phyloP scores from a whole-genome alignment of 64 coral and sea anemone genomes.

The Montipora foliosa region DNA sequence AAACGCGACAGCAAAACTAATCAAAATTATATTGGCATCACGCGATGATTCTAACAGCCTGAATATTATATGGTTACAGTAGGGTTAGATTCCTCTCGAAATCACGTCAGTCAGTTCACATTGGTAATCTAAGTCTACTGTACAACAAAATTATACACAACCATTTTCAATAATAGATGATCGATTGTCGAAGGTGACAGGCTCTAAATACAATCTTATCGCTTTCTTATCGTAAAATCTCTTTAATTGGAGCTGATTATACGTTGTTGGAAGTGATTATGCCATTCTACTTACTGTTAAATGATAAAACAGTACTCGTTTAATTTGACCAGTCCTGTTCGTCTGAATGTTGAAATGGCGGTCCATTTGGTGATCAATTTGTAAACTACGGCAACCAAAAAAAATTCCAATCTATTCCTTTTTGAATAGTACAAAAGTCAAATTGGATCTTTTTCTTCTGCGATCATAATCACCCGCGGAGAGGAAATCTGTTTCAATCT shows the following conservation, averaged over 20 bases:
- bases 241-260: neutral
- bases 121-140: too few species aligned
- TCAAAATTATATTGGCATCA: conserved; percentile 11
- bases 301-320: too few species aligned
- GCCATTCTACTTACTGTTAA: neutral
- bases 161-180: neutral
- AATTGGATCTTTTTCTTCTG: conserved; percentile 8
- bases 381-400: neutral
- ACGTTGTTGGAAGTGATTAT: neutral
- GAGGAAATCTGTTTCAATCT: neutral
- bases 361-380: neutral
- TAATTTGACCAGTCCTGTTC: neutral
- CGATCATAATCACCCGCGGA: conserved; percentile 6
- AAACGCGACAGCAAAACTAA: neutral
- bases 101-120: too few species aligned
- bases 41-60: neutral
- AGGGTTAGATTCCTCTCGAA: too few species aligned
- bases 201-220: neutral
- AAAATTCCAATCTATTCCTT: neutral
- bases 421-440: conserved; percentile 5
- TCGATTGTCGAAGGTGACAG: neutral
- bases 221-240: neutral
- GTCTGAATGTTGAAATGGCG: neutral
- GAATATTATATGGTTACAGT: too few species aligned
- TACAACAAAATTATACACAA: neutral